Percentiles rank a stretch among this genome's conserved stretches.
phyloP scores from a whole-genome alignment of 2,113 vertebrate species.

The Callipepla squamata region DNA sequence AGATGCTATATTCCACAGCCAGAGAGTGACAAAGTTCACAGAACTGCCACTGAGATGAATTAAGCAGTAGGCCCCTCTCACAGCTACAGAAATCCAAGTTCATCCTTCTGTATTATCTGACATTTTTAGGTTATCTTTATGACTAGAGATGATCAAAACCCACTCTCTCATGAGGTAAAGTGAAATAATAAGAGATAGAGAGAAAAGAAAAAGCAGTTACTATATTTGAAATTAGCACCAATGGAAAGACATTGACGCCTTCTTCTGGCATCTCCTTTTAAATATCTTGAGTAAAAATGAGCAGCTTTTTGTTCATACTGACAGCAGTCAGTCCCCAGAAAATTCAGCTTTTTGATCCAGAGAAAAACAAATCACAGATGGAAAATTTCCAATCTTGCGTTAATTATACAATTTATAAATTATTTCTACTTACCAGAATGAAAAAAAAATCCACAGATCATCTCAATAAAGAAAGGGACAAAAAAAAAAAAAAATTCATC shows the following conservation, averaged over 20 bases:
- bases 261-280: not conserved
- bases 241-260: fast-evolving
- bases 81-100: not conserved
- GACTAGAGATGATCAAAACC: not conserved
- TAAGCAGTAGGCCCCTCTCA: not conserved
- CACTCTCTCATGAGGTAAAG: not conserved
- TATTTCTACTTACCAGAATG: not conserved
- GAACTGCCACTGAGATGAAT: not conserved
- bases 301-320: not conserved
- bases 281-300: not conserved
- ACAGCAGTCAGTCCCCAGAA: not conserved
- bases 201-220: not conserved
- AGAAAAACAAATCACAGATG: not conserved
- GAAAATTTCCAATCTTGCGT: not conserved
- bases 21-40: not conserved
- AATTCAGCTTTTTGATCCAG: not conserved
- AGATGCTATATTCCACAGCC: not conserved
- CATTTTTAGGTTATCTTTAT: not conserved
- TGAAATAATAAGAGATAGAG: not conserved
- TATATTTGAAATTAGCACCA: not conserved
- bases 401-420: not conserved
- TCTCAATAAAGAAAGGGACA: not conserved
- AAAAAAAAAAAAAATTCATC: not conserved
- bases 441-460: not conserved
- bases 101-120: not conserved